Evolutionary conservation across 2,888 invertebrate genomes (phyloP).

Genomic region (Nomada fucata): DNA sequence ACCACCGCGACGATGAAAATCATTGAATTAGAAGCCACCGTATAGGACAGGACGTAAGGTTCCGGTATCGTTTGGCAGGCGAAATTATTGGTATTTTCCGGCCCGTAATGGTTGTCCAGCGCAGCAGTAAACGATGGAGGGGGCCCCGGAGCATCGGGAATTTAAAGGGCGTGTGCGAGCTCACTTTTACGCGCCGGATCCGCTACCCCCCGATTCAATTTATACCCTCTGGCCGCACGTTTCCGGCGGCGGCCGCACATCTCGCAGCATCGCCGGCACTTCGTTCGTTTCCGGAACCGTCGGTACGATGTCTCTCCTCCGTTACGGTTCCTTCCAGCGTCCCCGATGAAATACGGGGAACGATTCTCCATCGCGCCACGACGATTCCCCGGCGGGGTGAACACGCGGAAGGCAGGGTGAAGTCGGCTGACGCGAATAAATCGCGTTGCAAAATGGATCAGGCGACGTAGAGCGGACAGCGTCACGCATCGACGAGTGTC

Average conservation of each 20-base stretch:
- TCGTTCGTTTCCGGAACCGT: conserved; percentile 73
- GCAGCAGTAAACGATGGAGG: conserved; percentile 63
- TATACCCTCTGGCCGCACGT: conserved; percentile 76
- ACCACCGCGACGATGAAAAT: background rate
- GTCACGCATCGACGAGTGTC: conserved; percentile 78
- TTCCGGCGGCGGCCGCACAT: conserved; percentile 76
- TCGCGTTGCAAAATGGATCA: conserved; percentile 77
- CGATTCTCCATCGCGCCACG: conserved; percentile 50
- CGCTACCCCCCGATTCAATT: conserved; percentile 79
- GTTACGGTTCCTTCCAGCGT: conserved; percentile 7
- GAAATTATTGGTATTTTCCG: conserved; percentile 81
- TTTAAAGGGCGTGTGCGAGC: conserved; percentile 83
- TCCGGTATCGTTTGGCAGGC: conserved; percentile 23
- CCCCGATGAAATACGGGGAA: conserved; percentile 71
- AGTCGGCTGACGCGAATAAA: conserved; percentile 67
- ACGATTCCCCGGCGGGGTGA: conserved; percentile 48
- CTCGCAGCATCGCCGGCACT: conserved; percentile 78
- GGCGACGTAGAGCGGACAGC: conserved; percentile 69
- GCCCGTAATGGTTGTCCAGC: conserved; percentile 78
- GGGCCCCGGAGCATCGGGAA: conserved; percentile 67
- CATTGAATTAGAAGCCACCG: conserved; percentile 25
- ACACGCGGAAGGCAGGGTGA: conserved; percentile 7
- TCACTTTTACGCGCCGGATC: conserved; percentile 79
- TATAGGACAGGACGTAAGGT: conserved; percentile 3
- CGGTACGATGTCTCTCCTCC: conserved; percentile 33